Percentiles rank a stretch among this genome's conserved stretches.
These are phyloP conservation scores for Epinephelus lanceolatus DNA, from an alignment of 2,113 vertebrate species.

Conservation along the genomic window DNA sequence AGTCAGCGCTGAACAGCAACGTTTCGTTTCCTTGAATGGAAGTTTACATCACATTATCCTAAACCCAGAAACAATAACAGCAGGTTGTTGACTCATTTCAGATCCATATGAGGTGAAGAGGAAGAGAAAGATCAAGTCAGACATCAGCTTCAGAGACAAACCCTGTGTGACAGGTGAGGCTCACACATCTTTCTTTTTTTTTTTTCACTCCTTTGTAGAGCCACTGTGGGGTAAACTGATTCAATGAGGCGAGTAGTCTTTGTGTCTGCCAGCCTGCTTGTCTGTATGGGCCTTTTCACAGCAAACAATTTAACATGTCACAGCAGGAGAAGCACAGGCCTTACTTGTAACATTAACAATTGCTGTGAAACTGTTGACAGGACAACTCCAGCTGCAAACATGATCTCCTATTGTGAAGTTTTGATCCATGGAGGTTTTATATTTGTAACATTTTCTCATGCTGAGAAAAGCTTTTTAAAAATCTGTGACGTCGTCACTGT, in stretches of 20 bases:
- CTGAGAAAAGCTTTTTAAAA: no score
- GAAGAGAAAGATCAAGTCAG: slow-evolving; percentile 82
- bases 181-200: background rate
- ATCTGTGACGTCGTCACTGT: no score
- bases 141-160: slow-evolving; percentile 74
- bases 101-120: slow-evolving; percentile 86
- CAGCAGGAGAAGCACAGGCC: no score
- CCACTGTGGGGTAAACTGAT: background rate
- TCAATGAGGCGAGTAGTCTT: background rate
- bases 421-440: no score
- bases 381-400: no score
- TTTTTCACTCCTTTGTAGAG: background rate
- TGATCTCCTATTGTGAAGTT: no score
- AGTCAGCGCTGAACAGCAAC: slow-evolving; percentile 14
- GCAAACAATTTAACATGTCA: background rate
- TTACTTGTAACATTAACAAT: no score
- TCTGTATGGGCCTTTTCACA: background rate
- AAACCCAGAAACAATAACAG: background rate
- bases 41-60: background rate
- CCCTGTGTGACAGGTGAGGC: slow-evolving; percentile 73
- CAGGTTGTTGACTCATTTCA: slow-evolving; percentile 46
- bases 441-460: no score
- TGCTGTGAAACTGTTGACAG: no score
- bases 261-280: background rate
- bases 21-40: no score